A percentile compares a stretch with the other conserved stretches of the same genome.
These are phyloP conservation scores for Hemitrygon akajei DNA, from an alignment of 2,797 vertebrate species.

Conservation along the genomic window DNA sequence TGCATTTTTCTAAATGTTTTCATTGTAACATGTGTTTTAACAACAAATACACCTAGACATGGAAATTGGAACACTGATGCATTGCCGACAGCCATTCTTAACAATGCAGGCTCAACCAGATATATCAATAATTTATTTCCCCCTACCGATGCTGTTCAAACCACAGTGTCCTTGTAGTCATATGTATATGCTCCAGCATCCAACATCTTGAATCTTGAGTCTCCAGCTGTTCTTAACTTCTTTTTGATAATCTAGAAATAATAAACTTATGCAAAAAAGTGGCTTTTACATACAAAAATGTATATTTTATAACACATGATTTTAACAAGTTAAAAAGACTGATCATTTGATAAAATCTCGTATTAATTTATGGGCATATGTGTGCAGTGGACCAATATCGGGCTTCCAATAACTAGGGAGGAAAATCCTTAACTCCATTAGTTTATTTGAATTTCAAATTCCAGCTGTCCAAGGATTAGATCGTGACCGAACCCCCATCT, in stretches of 20 bases:
- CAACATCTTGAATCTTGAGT: too few relatives aligned
- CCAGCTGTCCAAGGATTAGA: too few relatives aligned
- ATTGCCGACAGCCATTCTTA: neutral
- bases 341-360: neutral
- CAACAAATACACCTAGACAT: neutral
- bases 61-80: neutral
- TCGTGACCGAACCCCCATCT: too few relatives aligned
- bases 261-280: neutral
- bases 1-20: neutral
- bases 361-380: neutral
- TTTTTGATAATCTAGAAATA: neutral
- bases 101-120: too few relatives aligned
- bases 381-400: neutral
- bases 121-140: too few relatives aligned
- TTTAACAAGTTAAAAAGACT: neutral
- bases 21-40: neutral
- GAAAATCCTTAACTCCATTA: too few relatives aligned
- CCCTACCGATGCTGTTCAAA: too few relatives aligned
- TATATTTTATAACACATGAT: neutral
- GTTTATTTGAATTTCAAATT: too few relatives aligned
- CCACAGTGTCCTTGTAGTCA: too few relatives aligned
- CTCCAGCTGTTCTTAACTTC: too few relatives aligned
- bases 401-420: neutral
- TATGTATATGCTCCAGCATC: too few relatives aligned
- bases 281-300: neutral